Conservation (phyloP, 2,113 vertebrate genomes). For the Oreotrochilus melanogaster region DNA sequence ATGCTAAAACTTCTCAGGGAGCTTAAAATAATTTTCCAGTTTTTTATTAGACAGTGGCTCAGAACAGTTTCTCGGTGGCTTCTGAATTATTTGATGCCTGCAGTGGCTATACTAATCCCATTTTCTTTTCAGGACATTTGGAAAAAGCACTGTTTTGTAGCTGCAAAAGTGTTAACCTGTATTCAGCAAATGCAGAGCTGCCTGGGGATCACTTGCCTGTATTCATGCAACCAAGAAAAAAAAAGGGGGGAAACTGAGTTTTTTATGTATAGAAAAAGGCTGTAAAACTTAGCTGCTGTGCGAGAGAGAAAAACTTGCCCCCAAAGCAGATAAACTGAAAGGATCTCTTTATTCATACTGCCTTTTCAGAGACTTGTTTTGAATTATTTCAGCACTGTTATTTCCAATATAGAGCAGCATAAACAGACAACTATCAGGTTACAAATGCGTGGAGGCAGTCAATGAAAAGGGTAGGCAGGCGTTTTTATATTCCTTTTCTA, state of each 20-base stretch:
- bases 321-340: neutral
- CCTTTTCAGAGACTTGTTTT: neutral
- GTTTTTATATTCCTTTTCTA: neutral
- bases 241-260: accelerated
- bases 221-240: neutral
- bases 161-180: neutral
- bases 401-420: neutral
- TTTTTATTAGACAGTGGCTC: neutral
- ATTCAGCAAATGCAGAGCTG: neutral
- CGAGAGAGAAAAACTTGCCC: neutral
- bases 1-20: neutral
- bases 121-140: neutral
- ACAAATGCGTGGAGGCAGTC: neutral
- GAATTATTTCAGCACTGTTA: neutral
- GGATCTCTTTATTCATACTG: neutral
- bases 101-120: neutral
- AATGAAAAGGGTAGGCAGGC: neutral
- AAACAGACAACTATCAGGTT: neutral
- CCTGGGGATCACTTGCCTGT: neutral
- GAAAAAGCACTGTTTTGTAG: neutral
- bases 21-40: neutral
- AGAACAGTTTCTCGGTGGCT: neutral
- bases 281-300: neutral
- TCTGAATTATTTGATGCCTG: neutral
- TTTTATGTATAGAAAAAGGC: neutral